Conservation (phyloP, 1,140 invertebrate species). For the Eufriesea mexicana region DNA sequence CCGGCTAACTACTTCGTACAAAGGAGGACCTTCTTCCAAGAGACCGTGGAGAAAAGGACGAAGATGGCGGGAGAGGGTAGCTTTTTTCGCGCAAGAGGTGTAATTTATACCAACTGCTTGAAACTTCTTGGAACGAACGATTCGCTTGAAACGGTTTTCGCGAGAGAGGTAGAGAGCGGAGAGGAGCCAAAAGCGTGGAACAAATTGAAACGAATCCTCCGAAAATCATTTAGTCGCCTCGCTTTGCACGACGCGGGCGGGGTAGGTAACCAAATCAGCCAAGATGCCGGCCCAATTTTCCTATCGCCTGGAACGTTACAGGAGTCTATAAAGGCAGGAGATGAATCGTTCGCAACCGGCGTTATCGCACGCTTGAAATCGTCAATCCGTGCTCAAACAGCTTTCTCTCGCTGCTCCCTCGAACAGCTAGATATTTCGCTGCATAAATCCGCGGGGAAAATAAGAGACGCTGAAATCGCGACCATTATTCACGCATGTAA, state of each 20-base stretch:
- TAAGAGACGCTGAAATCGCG: slow-evolving; percentile 10
- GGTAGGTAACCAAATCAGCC: neutral
- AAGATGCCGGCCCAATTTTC: neutral
- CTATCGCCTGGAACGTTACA: neutral
- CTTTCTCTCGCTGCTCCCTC: neutral
- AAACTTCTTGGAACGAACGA: neutral
- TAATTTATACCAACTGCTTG: slow-evolving; percentile 9
- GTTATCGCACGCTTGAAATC: neutral
- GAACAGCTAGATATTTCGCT: neutral
- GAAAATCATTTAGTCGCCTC: neutral
- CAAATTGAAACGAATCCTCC: neutral
- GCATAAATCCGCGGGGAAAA: slow-evolving; percentile 23
- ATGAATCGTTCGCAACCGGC: neutral
- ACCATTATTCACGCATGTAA: slow-evolving; percentile 40
- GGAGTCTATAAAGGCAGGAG: neutral
- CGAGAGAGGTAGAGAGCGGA: neutral
- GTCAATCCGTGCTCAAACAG: slow-evolving; percentile 4
- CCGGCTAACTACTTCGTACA: neutral
- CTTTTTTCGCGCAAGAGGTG: neutral
- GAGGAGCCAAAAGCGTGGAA: neutral
- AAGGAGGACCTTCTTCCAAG: neutral
- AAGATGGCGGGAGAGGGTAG: no score
- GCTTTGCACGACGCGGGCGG: neutral
- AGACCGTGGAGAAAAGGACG: neutral
- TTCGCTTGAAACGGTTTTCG: neutral